Evolutionary conservation across 35 echinoderm and acorn worm species (phyloP), one percentile per base, ranked within the genome.

Genomic region (Amphiura filiformis): DNA sequence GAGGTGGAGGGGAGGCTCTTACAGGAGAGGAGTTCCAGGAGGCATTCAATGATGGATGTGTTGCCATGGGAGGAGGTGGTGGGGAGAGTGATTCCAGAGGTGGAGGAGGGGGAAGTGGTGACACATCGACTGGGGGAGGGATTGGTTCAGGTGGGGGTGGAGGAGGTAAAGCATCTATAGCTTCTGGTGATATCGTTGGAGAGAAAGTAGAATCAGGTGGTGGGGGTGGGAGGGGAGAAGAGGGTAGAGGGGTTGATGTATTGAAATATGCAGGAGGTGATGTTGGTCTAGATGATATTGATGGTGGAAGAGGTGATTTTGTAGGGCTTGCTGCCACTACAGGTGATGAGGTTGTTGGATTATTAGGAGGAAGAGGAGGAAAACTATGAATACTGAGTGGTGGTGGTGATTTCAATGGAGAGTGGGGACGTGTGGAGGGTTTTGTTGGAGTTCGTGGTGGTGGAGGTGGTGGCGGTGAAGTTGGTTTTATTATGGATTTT

Each of bases 401-500:
- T 70, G 61, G 7, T 18, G 61, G 17, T 70, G 61, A 23, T 70
- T 70, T 70, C 2, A 70, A 2, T 70, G 61, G 61, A 70, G 61
- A 70, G 61, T 70, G 4, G 11, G 61, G 61, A 70, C 7, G 61
- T 70, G 61, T 70, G n/a, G n/a, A n/a, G 7, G 61, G 61, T 30
- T 70, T 70, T 30, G 61, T 18, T n/a, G n/a, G n/a, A 5, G 28
- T 26, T n/a, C 26, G 61, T 30, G 88, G 88, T 4, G 87, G 79
- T 26, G 80, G 88, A 44, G 80, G 88, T 35, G 87, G 87, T 20
- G 87, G 87, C 41, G 82, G 31, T 22, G 88, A 78, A 26, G 61
- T 70, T 13, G 61, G 61, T 70, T 70, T 70, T 30, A n/a, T 30
- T n/a, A 30, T 23, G 4, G 26, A 13, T 26, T 23, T 70, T 70